Conservation (phyloP, 2,113 vertebrate genomes). For the Bos indicus region DNA sequence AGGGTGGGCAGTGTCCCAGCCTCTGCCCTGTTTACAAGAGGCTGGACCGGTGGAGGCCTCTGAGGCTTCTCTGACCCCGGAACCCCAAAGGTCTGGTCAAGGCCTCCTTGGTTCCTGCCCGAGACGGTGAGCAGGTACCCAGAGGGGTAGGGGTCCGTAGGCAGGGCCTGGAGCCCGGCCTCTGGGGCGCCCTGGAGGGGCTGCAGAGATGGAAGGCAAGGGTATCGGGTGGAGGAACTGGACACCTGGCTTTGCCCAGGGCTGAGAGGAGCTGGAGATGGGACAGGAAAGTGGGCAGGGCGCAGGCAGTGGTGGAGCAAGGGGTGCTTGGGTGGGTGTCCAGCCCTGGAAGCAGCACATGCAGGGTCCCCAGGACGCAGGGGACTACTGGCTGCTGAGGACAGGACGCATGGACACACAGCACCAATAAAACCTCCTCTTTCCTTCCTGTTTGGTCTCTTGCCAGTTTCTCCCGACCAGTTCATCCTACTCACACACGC, state of each 20-base stretch:
- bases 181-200: neutral
- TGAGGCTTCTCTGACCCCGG: neutral
- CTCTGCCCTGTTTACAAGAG: neutral
- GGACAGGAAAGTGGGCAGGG: neutral
- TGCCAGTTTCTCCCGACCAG: neutral
- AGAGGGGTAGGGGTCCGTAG: neutral
- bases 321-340: neutral
- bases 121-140: neutral
- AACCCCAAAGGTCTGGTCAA: neutral
- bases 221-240: neutral
- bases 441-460: neutral
- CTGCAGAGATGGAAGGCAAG: neutral
- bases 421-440: conserved; percentile 45
- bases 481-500: fast-evolving
- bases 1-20: neutral
- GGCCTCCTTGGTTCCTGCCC: neutral
- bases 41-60: neutral
- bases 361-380: neutral
- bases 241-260: neutral
- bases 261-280: neutral
- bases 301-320: neutral
- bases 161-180: neutral
- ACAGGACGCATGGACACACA: neutral
- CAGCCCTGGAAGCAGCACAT: neutral
- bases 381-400: neutral